Base-by-base conservation (phyloP, 1,140 invertebrate genomes). In the Samia ricini region DNA sequence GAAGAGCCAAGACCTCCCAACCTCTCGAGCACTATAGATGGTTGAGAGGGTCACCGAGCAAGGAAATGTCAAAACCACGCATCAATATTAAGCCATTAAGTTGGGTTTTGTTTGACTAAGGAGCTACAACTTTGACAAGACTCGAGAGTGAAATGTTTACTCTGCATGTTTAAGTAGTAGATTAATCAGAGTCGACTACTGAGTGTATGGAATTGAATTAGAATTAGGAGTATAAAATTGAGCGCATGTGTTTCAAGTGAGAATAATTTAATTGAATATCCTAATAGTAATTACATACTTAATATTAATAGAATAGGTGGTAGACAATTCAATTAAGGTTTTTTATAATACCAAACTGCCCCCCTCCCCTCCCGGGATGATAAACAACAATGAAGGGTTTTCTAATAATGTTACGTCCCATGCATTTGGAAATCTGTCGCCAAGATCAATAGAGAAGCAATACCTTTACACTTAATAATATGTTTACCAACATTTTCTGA, bases 11-110 rank as follows among this genome's bases (percentile, higher is more conserved):
- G 60, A 66, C 51, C 62, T 66, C 49, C 21, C 42, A n/a, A 21
- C 57, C 42, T 49, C 42, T 59, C 51, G 22, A 33, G 19, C n/a
- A 55, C 59, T 48, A 60, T 36, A 51, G 56, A 60, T 56, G 61
- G 62, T 68, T 68, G 58, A 67, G 75, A 71, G 76, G 76, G 74
- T 82, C 77, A 79, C 68, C 77, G 64, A 69, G 69, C 69, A 73
- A 72, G 71, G 72, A 81, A 76, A 82, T 64, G 81, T 81, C 79
- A 80, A 74, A 74, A 74, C 66, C 79, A 81, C 69, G 65, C 74
- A 76, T 81, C 73, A 80, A 85, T 85, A 83, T 83, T 77, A 77
- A 81, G 71, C 70, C 63, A 81, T 80, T 76, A 77, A 75, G 61
- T 73, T 67, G 66, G 72, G 75, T 73, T n/a, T 71, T 77, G 73